Evolutionary conservation across 2,888 invertebrate genomes (phyloP).

Genomic region (Tineola bisselliella): DNA sequence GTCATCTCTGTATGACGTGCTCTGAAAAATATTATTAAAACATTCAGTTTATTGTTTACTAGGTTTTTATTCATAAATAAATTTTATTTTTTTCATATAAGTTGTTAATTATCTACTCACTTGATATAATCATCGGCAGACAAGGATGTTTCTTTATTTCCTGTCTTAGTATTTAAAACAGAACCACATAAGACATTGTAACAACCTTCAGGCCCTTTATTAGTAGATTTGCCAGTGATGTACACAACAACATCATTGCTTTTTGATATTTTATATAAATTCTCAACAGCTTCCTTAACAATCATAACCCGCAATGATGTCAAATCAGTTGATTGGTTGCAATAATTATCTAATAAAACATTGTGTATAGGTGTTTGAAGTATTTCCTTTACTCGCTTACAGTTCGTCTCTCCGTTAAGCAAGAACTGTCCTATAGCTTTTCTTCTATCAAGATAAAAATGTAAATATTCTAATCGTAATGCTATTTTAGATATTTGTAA

Average conservation of each 20-base stretch:
- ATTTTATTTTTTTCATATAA: too few species aligned
- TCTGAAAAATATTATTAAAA: conserved; percentile 45
- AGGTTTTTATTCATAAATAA: too few species aligned
- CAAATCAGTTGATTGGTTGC: conserved; percentile 29
- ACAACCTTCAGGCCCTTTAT: conserved; percentile 22
- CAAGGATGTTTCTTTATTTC: conserved; percentile 57
- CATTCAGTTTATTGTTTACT: too few species aligned
- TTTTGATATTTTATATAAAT: conserved; percentile 25
- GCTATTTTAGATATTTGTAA: conserved; percentile 46
- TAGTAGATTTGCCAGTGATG: conserved; percentile 44
- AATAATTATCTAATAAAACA: conserved; percentile 29
- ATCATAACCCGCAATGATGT: conserved; percentile 41
- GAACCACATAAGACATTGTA: conserved; percentile 63
- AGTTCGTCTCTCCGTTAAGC: background rate
- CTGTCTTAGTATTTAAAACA: conserved; percentile 67
- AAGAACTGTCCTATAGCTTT: conserved; percentile 24
- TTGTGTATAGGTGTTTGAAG: background rate
- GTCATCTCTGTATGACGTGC: conserved; percentile 71
- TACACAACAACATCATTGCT: conserved; percentile 22
- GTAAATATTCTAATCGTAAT: conserved; percentile 49
- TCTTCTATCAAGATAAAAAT: conserved; percentile 62
- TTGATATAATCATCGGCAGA: conserved; percentile 61
- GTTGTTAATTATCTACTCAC: too few species aligned
- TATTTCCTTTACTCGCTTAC: background rate
- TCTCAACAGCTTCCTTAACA: conserved; percentile 32